These are phyloP conservation scores for Psix sp. DNA, from an alignment of 1,140 invertebrate genomes.

Conservation along the genomic window DNA sequence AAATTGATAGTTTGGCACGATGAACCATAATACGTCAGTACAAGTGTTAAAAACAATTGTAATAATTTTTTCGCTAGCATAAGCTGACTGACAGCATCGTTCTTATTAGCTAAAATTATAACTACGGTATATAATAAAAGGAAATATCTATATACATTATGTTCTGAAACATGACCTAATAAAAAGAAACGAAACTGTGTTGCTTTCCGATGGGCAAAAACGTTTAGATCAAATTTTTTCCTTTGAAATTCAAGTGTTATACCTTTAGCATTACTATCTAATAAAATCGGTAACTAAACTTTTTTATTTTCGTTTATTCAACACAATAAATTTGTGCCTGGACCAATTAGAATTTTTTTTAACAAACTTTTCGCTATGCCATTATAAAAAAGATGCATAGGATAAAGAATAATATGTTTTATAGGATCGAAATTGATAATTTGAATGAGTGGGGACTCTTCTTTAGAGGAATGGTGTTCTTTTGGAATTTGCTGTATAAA, in stretches of 20 bases:
- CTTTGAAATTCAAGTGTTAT: conserved; percentile 46
- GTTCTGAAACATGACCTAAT: conserved; percentile 31
- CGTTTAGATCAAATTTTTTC: conserved; percentile 17
- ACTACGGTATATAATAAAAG: too few relatives aligned
- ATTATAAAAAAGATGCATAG: conserved; percentile 34
- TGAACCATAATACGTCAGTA: conserved; percentile 21
- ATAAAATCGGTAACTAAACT: conserved; percentile 3
- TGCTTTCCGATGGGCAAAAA: conserved; percentile 36
- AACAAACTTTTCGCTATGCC: conserved; percentile 41
- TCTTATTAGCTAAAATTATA: conserved; percentile 30
- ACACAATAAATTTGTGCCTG: not conserved
- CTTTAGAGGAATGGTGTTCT: conserved; percentile 19
- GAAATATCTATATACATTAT: conserved; percentile 39
- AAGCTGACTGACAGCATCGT: conserved; percentile 4
- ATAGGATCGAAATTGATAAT: conserved; percentile 31
- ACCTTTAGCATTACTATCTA: conserved; percentile 9
- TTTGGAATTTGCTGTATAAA: conserved; percentile 26
- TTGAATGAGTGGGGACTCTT: conserved; percentile 13
- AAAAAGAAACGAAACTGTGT: conserved; percentile 4
- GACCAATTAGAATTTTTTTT: conserved; percentile 14
- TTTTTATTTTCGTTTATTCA: not conserved
- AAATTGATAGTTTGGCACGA: too few relatives aligned
- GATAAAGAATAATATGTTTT: conserved; percentile 19
- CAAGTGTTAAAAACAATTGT: not conserved
- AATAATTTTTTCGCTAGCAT: not conserved